Conservation (phyloP, 2,888 invertebrate genomes). For the Phrixothrix hirtus region DNA sequence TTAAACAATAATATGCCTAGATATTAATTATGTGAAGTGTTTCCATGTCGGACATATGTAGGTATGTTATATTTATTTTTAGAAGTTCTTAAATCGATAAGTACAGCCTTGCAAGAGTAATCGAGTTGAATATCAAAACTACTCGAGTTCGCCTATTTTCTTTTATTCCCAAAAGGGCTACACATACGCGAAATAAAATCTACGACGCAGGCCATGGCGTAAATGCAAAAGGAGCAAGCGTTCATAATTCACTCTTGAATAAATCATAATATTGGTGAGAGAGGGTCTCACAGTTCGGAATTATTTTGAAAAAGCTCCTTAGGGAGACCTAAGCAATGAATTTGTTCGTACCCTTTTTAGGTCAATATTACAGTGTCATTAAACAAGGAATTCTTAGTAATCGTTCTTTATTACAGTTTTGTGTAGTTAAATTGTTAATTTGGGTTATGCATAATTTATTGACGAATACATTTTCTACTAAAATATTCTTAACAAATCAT, state of each 20-base stretch:
- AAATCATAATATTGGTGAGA: conserved; percentile 25
- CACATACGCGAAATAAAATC: conserved; percentile 20
- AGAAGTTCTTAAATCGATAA: too few species aligned
- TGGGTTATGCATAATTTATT: too few species aligned
- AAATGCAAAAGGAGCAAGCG: conserved; percentile 18
- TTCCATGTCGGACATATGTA: too few species aligned
- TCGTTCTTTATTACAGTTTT: conserved; percentile 2
- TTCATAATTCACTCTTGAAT: conserved; percentile 22
- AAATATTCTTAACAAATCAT: too few species aligned
- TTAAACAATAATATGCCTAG: too few species aligned
- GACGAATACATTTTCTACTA: too few species aligned
- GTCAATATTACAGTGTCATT: not conserved
- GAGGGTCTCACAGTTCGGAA: conserved; percentile 20
- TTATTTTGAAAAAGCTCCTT: conserved; percentile 17
- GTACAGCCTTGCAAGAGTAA: too few species aligned
- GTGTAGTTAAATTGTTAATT: too few species aligned
- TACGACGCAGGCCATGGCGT: conserved; percentile 15
- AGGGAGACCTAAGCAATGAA: conserved; percentile 10
- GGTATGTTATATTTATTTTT: not conserved
- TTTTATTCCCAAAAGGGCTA: conserved; percentile 13
- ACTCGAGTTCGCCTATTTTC: conserved; percentile 1
- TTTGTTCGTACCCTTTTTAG: conserved; percentile 11
- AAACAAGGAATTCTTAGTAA: not conserved
- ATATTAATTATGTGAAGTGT: too few species aligned
- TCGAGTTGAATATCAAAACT: too few species aligned